Evolutionary conservation across 2,113 vertebrate genomes (phyloP).

Genomic region (Arizona elegans): DNA sequence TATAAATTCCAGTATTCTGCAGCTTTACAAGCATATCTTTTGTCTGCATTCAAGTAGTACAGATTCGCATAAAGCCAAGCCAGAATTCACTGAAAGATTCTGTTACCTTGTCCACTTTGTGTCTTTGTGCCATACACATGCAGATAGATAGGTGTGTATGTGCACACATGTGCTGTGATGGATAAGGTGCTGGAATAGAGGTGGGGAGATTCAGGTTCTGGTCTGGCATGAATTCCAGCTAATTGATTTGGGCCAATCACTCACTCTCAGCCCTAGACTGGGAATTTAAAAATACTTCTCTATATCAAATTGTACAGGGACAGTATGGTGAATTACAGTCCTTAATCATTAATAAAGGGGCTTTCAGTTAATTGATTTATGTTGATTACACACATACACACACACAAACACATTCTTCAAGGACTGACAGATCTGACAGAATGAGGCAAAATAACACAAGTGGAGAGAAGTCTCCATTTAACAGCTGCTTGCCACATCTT

Average conservation of each 20-base stretch:
- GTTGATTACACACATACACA: background rate
- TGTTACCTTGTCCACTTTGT: background rate
- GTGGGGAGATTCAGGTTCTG: background rate
- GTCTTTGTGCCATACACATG: background rate
- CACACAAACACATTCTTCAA: background rate
- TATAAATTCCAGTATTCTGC: background rate
- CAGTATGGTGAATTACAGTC: background rate
- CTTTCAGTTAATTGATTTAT: background rate
- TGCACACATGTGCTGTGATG: background rate
- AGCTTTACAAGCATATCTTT: background rate
- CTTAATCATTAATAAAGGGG: background rate
- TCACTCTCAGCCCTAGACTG: background rate
- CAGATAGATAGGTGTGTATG: background rate
- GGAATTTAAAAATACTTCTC: background rate
- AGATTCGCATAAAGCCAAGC: background rate
- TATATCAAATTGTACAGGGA: background rate
- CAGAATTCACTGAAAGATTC: background rate
- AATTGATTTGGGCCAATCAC: background rate
- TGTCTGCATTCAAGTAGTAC: background rate
- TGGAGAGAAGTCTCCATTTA: background rate
- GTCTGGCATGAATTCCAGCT: background rate
- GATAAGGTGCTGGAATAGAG: background rate
- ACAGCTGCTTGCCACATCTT: background rate
- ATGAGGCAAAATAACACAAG: fast-evolving
- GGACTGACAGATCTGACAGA: background rate